Conservation (phyloP, 1,140 invertebrate species). For the Tyrophagus putrescentiae region DNA sequence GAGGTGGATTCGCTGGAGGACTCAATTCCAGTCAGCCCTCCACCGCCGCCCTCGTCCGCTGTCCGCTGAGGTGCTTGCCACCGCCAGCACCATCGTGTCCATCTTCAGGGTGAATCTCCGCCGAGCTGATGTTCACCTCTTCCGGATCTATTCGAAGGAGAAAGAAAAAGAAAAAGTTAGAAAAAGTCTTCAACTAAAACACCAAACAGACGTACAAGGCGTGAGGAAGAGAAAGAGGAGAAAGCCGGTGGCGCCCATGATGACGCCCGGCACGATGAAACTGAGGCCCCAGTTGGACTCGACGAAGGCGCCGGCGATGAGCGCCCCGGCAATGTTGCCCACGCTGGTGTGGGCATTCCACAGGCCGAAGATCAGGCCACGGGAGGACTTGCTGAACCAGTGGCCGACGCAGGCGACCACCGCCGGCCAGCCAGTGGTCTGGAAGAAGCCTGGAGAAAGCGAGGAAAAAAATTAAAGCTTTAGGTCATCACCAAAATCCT, state of each 20-base stretch:
- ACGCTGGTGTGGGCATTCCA: constrained; percentile 91
- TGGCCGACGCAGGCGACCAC: constrained; percentile 83
- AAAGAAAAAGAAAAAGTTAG: background rate
- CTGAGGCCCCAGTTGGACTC: constrained; percentile 69
- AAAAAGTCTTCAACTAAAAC: constrained; percentile 57
- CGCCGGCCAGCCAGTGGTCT: constrained; percentile 82
- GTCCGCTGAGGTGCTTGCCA: background rate
- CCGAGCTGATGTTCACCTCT: constrained; percentile 42
- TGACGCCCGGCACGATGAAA: constrained; percentile 76
- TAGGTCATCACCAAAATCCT: constrained; percentile 15
- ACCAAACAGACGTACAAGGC: constrained; percentile 62
- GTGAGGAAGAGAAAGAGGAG: constrained; percentile 72
- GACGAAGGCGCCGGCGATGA: constrained; percentile 53
- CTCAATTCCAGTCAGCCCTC: background rate
- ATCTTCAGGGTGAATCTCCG: constrained; percentile 18
- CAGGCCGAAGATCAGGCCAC: constrained; percentile 80
- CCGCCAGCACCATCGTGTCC: background rate
- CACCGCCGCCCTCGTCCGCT: background rate
- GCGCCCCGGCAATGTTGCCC: constrained; percentile 72
- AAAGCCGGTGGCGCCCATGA: constrained; percentile 60
- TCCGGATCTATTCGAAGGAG: constrained; percentile 41
- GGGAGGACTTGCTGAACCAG: constrained; percentile 61
- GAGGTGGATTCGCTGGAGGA: background rate
- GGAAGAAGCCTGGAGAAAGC: constrained; percentile 53
- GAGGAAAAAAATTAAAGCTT: constrained; percentile 21